phyloP scores from a whole-genome alignment of 2,113 vertebrate genomes.

The Ranitomeya variabilis region DNA sequence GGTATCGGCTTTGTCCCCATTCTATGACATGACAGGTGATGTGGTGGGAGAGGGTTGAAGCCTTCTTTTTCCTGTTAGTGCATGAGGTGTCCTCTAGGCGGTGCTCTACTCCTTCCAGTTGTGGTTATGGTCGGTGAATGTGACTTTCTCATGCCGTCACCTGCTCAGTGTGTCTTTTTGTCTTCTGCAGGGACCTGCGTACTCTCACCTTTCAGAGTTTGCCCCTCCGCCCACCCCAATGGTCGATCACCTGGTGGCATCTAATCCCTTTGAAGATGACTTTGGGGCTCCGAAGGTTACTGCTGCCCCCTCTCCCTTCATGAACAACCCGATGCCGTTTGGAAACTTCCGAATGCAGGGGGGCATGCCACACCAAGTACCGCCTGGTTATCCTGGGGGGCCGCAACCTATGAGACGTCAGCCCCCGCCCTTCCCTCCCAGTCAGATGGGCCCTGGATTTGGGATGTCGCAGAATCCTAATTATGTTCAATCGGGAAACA shows the following conservation, averaged over 20 bases:
- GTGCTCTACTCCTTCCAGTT: neutral
- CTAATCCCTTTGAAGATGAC: conserved; percentile 97
- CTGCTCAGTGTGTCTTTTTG: neutral
- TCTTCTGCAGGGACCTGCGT: conserved; percentile 81
- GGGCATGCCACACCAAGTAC: conserved; percentile 78
- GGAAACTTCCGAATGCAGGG: conserved; percentile 77
- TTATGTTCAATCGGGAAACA: conserved; percentile 70
- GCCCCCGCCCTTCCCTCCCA: conserved; percentile 71
- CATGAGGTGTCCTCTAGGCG: neutral
- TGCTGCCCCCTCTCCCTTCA: conserved; percentile 74
- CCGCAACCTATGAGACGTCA: conserved; percentile 76
- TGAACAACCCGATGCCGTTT: conserved; percentile 80
- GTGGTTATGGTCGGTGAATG: neutral
- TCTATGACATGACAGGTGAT: too few species aligned
- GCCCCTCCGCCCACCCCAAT: conserved; percentile 95
- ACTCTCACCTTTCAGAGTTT: conserved; percentile 96
- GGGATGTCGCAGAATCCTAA: conserved; percentile 80
- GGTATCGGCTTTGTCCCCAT: too few species aligned
- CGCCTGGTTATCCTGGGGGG: conserved; percentile 70
- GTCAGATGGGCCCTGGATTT: conserved; percentile 89
- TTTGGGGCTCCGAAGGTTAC: conserved; percentile 87
- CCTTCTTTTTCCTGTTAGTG: too few species aligned
- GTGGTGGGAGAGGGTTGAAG: too few species aligned
- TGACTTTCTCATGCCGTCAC: too few species aligned
- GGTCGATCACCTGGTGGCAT: conserved; percentile 96